Evolutionary conservation across 2,888 invertebrate genomes (phyloP).

Genomic region (Trichopoda pennipes): DNA sequence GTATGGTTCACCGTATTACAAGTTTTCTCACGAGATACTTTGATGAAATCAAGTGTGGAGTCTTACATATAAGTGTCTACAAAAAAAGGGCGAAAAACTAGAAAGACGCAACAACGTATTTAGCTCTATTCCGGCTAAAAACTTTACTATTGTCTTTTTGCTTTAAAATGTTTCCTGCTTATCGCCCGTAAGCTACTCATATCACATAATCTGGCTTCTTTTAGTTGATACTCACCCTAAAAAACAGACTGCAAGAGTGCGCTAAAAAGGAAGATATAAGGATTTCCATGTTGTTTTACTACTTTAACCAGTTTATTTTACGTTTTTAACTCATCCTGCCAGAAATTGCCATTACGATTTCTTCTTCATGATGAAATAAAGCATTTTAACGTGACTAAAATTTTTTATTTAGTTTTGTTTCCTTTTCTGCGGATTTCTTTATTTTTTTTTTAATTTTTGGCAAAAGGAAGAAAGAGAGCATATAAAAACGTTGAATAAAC

Average conservation of each 20-base stretch:
- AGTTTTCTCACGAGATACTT: conserved; percentile 45
- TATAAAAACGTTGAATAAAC: too few relatives aligned
- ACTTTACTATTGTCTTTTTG: background rate
- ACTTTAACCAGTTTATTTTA: too few relatives aligned
- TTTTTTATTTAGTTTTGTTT: background rate
- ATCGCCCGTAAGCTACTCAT: background rate
- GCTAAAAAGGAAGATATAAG: background rate
- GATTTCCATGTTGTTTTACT: too few relatives aligned
- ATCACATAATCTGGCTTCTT: background rate
- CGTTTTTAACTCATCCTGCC: too few relatives aligned
- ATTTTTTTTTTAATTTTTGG: background rate
- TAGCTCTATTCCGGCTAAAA: background rate
- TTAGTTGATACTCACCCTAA: background rate
- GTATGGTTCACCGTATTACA: too few relatives aligned
- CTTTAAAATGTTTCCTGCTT: background rate
- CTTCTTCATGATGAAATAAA: too few relatives aligned
- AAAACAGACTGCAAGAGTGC: background rate
- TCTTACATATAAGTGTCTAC: conserved; percentile 56
- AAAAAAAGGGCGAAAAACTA: background rate
- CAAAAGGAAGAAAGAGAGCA: too few relatives aligned
- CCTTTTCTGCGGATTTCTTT: too few relatives aligned
- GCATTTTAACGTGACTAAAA: background rate
- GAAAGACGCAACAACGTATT: conserved; percentile 52
- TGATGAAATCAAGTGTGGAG: conserved; percentile 61
- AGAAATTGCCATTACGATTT: background rate